Conservation (phyloP, 2,113 vertebrate species). For the Chamaetylas fuelleborni region DNA sequence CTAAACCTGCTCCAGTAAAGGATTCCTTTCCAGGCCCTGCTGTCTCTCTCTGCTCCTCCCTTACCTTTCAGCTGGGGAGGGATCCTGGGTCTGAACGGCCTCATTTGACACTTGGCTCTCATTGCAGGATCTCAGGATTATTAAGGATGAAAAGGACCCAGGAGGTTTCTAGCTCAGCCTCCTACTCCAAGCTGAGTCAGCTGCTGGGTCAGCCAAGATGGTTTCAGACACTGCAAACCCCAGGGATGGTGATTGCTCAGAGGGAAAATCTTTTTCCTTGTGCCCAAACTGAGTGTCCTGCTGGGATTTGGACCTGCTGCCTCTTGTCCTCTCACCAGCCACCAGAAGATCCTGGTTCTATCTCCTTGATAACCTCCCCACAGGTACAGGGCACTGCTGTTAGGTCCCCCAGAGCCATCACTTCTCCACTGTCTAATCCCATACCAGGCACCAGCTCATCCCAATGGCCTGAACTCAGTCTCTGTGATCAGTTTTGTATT, state of each 20-base stretch:
- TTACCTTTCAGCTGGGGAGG: background rate
- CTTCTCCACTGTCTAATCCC: background rate
- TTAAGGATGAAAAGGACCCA: background rate
- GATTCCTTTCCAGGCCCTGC: background rate
- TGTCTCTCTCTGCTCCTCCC: background rate
- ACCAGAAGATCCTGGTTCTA: background rate
- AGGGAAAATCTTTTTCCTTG: background rate
- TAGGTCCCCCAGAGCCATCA: background rate
- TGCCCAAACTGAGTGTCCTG: background rate
- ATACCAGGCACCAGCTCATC: background rate
- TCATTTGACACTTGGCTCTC: background rate
- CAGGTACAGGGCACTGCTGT: background rate
- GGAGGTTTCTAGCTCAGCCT: background rate
- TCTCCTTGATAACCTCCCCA: background rate
- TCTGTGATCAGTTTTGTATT: background rate
- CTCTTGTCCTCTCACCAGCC: background rate
- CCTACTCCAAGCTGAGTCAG: background rate
- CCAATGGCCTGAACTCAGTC: background rate
- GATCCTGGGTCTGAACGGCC: background rate
- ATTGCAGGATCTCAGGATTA: background rate
- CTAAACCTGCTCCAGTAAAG: background rate
- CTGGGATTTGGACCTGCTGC: background rate
- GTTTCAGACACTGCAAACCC: background rate
- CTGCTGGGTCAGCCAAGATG: background rate
- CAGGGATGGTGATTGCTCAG: accelerated